phyloP scores from a whole-genome alignment of 1,140 invertebrate genomes.

The Rhysida immarginata region DNA sequence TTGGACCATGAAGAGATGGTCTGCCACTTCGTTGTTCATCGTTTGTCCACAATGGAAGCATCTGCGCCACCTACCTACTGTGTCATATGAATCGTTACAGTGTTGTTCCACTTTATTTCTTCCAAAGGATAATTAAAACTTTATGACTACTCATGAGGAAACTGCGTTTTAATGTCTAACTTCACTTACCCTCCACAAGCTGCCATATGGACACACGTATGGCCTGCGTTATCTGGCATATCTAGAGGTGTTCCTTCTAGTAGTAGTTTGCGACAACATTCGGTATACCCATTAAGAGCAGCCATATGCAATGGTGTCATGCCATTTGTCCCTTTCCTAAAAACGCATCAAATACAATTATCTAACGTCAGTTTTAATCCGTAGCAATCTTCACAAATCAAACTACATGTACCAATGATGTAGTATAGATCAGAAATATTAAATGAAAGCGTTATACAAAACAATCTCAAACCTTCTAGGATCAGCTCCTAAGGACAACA shows the following conservation, averaged over 20 bases:
- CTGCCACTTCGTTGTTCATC: too few species aligned
- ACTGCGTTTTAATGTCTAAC: neutral
- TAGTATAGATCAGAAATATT: neutral
- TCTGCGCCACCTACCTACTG: too few species aligned
- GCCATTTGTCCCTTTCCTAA: constrained; percentile 27
- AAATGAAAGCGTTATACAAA: neutral
- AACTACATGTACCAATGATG: neutral
- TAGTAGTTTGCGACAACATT: constrained; percentile 37
- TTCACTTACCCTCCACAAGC: constrained; percentile 37
- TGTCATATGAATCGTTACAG: too few species aligned
- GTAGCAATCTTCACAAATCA: neutral
- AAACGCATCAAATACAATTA: constrained; percentile 1
- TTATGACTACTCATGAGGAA: too few species aligned
- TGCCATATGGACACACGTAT: constrained; percentile 40
- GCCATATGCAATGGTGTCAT: constrained; percentile 46
- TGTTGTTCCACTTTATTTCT: too few species aligned
- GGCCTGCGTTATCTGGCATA: constrained; percentile 35
- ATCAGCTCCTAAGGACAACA: constrained; percentile 38
- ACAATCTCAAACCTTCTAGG: constrained; percentile 29
- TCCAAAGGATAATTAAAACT: too few species aligned
- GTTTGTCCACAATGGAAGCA: too few species aligned
- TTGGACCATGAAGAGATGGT: too few species aligned
- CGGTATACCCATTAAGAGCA: constrained; percentile 40
- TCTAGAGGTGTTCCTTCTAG: constrained; percentile 33
- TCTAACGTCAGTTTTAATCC: neutral